Evolutionary conservation across 2,888 invertebrate species (phyloP).

Genomic region (Allophyes oxyacanthae): DNA sequence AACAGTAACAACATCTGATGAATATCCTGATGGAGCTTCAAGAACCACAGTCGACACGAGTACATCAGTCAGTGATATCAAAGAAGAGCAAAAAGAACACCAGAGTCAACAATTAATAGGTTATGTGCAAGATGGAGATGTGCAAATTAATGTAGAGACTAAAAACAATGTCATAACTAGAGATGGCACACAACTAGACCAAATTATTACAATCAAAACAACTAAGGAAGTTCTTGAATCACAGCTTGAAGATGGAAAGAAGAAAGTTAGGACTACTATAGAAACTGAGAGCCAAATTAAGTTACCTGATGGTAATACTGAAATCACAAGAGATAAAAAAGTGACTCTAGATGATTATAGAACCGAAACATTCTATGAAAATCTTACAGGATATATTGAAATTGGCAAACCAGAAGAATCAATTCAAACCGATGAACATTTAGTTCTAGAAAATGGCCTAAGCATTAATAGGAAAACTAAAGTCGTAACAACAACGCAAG

Average conservation of each 20-base stretch:
- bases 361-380: constrained; percentile 72
- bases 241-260: constrained; percentile 67
- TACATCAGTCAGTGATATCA: constrained; percentile 74
- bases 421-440: constrained; percentile 65
- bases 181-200: constrained; percentile 73
- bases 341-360: constrained; percentile 78
- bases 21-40: constrained; percentile 73
- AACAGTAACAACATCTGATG: constrained; percentile 70
- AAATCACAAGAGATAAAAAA: constrained; percentile 82
- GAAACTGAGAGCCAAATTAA: constrained; percentile 78
- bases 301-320: constrained; percentile 75
- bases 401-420: constrained; percentile 72
- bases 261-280: constrained; percentile 77
- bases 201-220: constrained; percentile 79
- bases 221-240: constrained; percentile 76
- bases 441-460: constrained; percentile 70
- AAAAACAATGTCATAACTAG: constrained; percentile 66
- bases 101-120: constrained; percentile 63
- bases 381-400: constrained; percentile 70
- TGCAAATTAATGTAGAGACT: constrained; percentile 68
- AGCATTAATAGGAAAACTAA: constrained; percentile 77
- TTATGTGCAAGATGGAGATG: constrained; percentile 44
- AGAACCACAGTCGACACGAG: constrained; percentile 76
- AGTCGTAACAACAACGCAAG: constrained; percentile 74
- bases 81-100: constrained; percentile 42